Evolutionary conservation across 2,113 vertebrate species (phyloP), one percentile per base, ranked within the genome.

Genomic region (Gnathonemus echidnorhynchus): DNA sequence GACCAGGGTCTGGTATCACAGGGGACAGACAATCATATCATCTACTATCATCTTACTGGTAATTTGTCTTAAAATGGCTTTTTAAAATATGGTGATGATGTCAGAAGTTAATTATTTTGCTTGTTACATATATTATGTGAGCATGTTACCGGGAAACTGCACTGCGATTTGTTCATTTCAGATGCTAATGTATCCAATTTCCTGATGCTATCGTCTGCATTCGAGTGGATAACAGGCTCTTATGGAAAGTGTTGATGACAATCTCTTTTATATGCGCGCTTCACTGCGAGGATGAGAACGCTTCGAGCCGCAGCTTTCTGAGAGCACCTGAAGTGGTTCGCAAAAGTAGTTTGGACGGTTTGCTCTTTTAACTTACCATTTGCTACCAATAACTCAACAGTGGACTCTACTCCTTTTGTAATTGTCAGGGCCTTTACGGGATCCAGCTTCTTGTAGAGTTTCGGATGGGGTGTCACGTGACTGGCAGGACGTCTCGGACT

Each of bases 161-260:
- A 42, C 35, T 39, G 74, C 15, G 35, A 39, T 77, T 42, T 42
- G 5, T 77, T 77, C 74, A 77, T 77, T 77, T 77, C 35, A 42
- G 35, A 77, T 77, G 74, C 74, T 77, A 77, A 77, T 77, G 74
- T 77, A 77, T 77, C 74, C 74, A 77, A 77, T 77, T 77, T 77
- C 11, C 74, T 42, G 35, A 77, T 77, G 35, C 35, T 77, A 77
- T 77, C 74, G 8, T 77, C 74, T 39, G 74, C 74, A 77, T 77
- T 77, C 35, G 74, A 77, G 74, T 77, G 74, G 74, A 77, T 77
- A 77, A 77, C 74, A 5, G 74, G 74, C 74, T 39, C 74, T 77
- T 42, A 42, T 77, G 35, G 15, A 77, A 42, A 77, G 74, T 77
- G 74, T 77, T 77, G 74, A 42, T 77, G 74, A 77, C 31, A 19